Conservation (phyloP, 2,797 vertebrate genomes). For the Morus bassanus region DNA sequence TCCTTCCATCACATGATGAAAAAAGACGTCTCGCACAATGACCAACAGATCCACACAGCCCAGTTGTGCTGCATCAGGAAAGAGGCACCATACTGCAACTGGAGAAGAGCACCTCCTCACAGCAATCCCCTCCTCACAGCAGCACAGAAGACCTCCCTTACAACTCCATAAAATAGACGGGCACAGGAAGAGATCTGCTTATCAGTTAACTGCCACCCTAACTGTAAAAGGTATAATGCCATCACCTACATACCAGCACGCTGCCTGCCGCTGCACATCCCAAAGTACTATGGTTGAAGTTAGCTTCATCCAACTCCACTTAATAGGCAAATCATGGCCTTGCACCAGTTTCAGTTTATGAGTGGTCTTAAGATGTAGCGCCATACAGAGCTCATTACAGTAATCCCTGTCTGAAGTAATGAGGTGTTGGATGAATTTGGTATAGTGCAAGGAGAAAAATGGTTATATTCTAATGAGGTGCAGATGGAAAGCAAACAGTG, state of each 20-base stretch:
- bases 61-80: not conserved
- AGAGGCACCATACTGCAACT: not conserved
- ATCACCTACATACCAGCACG: not conserved
- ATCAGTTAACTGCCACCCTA: not conserved
- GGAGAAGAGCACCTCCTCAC: not conserved
- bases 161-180: not conserved
- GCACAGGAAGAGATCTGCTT: not conserved
- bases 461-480: not conserved
- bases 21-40: rapidly evolving
- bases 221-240: not conserved
- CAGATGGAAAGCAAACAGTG: not conserved
- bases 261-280: not conserved
- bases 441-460: not conserved
- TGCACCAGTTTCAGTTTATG: not conserved
- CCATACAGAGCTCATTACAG: not conserved
- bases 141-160: not conserved
- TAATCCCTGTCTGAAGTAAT: not conserved
- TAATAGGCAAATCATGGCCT: not conserved
- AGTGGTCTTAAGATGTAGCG: not conserved
- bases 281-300: not conserved
- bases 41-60: not conserved
- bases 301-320: not conserved
- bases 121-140: not conserved
- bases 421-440: not conserved
- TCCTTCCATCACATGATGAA: not conserved